Conservation (phyloP, 2,888 invertebrate genomes). For the Bruchidius siliquastri region DNA sequence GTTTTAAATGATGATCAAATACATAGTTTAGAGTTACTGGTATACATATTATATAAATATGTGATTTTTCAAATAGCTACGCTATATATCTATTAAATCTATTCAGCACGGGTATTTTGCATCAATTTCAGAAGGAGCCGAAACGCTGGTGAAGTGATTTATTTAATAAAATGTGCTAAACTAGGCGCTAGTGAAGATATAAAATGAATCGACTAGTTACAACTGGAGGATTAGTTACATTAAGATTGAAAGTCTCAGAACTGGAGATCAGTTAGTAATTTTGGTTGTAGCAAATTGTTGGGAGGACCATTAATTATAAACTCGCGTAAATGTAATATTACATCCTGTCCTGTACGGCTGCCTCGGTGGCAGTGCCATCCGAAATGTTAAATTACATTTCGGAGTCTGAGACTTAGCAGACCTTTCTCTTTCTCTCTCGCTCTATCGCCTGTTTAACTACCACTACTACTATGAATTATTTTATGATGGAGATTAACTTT, state of each 20-base stretch:
- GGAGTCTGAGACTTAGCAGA: not conserved
- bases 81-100: too few species aligned
- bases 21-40: too few species aligned
- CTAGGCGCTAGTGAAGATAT: too few species aligned
- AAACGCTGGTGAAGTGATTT: too few species aligned
- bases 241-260: not conserved
- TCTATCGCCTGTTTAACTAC: slow-evolving; percentile 8
- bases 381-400: slow-evolving; percentile 43
- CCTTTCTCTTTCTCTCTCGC: not conserved
- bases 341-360: slow-evolving; percentile 24
- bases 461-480: slow-evolving; percentile 35
- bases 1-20: too few species aligned
- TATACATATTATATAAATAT: too few species aligned
- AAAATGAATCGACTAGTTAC: too few species aligned
- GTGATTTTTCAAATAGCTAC: too few species aligned
- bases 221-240: too few species aligned
- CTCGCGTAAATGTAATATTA: slow-evolving; percentile 44
- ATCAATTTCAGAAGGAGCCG: too few species aligned
- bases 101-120: too few species aligned
- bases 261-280: not conserved
- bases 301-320: slow-evolving; percentile 43
- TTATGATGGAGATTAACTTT: slow-evolving; percentile 42
- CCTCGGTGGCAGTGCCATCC: slow-evolving; percentile 35
- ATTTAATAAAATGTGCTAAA: too few species aligned
- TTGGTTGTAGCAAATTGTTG: slow-evolving; percentile 18